Conservation (phyloP, 92 coral and sea anemone genomes). For the Pocillopora meandrina region DNA sequence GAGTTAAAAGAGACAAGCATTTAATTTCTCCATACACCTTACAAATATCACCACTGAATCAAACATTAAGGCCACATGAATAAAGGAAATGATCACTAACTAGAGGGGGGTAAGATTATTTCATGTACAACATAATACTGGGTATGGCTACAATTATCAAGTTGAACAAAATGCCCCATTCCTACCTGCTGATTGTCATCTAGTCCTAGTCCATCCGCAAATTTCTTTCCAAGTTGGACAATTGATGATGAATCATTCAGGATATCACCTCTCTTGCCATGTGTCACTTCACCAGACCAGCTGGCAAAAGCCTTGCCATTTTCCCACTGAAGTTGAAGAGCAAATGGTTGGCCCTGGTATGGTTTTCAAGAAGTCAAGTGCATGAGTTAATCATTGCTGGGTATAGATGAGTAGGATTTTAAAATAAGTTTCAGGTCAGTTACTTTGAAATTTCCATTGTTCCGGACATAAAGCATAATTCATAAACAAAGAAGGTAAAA, state of each 20-base stretch:
- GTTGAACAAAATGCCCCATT: not conserved
- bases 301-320: conserved; percentile 63
- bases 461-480: too few relatives aligned
- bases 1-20: too few relatives aligned
- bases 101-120: too few relatives aligned
- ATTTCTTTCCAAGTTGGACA: conserved; percentile 79
- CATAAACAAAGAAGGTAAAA: too few relatives aligned
- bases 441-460: too few relatives aligned
- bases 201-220: conserved; percentile 82
- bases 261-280: conserved; percentile 41
- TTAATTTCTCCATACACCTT: too few relatives aligned
- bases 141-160: not conserved
- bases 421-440: too few relatives aligned
- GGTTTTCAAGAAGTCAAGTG: not conserved
- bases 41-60: too few relatives aligned
- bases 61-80: too few relatives aligned
- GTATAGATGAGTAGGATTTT: too few relatives aligned
- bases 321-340: conserved; percentile 58
- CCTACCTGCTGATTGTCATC: conserved; percentile 78
- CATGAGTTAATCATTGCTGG: not conserved
- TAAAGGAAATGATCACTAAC: too few relatives aligned
- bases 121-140: too few relatives aligned
- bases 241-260: conserved; percentile 46
- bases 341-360: conserved; percentile 30
- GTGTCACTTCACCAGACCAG: conserved; percentile 81